Evolutionary conservation across 2,797 vertebrate species (phyloP), one percentile per base, ranked within the genome.

Genomic region (Holocentrus rufus): DNA sequence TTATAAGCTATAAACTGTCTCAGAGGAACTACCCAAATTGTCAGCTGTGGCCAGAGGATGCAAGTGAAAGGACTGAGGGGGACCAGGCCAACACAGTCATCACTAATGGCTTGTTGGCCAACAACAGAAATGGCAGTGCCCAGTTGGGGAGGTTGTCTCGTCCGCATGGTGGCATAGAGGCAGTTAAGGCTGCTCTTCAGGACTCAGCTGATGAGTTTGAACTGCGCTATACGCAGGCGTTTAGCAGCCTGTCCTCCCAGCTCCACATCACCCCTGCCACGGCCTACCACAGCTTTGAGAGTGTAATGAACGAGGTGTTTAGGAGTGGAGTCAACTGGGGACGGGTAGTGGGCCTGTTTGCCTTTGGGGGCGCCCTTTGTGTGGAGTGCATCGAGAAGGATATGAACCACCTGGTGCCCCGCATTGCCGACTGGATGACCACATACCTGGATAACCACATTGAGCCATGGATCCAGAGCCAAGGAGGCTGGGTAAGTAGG

Each of bases 281-380:
- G 0, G 96, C 95, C 0, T 96, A 98, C 84, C 95, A 96, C 85
- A 97, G 96, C 92, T 98, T 99, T 13, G 95, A 97, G 91, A 95
- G 95, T 34, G 97, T 99, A 66, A 95, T 99, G 94, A 95, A 97
- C 0, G 97, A 98, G 93, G 94, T 99, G 84, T 99, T 99, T 90
- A 95, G 95, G 2, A 96, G 97, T 6, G 96, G 96, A 7, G 94
- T 97, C 88, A 99, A 99, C 95, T 99, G 98, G 98, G 98, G 98
- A 17, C 95, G 98, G 47, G 91, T 99, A 36, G 96, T 99, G 89
- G 97, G 96, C 66, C 95, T 99, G 90, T 98, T 99, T 85, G 95
- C 94, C 64, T 99, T 99, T 68, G 97, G 97, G 0, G 97, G 96
- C 18, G 95, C 96, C 15, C 88, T 99, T 68, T 98, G 96, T 18